Evolutionary conservation across 2,888 invertebrate species (phyloP).

Genomic region (Spialia ferax): DNA sequence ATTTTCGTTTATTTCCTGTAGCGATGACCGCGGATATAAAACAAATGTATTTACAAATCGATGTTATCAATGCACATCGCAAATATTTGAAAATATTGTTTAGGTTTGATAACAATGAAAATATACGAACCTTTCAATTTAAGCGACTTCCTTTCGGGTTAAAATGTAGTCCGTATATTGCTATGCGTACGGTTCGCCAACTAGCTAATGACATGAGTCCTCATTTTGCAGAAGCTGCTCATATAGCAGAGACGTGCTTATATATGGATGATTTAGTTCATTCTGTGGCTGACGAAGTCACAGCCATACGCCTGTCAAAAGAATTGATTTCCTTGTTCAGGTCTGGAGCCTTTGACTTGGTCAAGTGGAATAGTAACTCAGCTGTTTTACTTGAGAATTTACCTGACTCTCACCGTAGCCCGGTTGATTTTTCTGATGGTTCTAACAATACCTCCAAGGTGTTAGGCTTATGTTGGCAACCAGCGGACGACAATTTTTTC

Average conservation of each 20-base stretch:
- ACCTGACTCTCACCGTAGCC: background rate
- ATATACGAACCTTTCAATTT: background rate
- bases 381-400: background rate
- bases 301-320: background rate
- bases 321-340: background rate
- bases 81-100: constrained; percentile 1
- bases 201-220: background rate
- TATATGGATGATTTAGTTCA: constrained; percentile 7
- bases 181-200: constrained; percentile 5
- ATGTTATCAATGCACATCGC: background rate
- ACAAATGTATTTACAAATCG: constrained; percentile 3
- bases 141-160: background rate
- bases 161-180: background rate
- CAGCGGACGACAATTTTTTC: background rate
- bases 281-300: background rate
- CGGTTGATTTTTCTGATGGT: background rate
- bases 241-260: background rate
- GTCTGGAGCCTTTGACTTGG: background rate
- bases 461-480: background rate
- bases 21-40: constrained; percentile 1
- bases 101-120: background rate
- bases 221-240: background rate
- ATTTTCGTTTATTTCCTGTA: constrained; percentile 1
- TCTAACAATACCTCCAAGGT: background rate
- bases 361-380: background rate